Evolutionary conservation across 2,888 invertebrate species (phyloP).

Genomic region (Agriopis marginaria): DNA sequence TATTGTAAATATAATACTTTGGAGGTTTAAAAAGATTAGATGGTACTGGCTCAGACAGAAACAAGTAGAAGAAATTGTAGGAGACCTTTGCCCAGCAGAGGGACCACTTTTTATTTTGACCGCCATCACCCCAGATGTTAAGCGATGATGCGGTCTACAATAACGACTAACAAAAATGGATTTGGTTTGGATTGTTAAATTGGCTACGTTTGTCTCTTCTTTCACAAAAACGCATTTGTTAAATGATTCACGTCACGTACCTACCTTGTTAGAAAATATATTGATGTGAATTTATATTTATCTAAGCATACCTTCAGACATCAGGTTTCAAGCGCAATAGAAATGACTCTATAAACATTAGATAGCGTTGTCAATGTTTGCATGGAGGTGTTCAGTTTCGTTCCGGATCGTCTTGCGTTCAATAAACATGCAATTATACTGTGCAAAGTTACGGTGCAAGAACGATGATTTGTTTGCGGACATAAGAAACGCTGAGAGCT

Average conservation of each 20-base stretch:
- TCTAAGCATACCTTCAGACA: constrained; percentile 3
- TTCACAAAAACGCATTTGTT: no score
- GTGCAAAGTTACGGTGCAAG: constrained; percentile 16
- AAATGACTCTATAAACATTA: constrained; percentile 27
- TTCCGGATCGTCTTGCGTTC: constrained; percentile 17
- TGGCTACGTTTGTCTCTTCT: no score
- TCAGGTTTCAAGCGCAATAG: constrained; percentile 11
- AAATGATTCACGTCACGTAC: background rate
- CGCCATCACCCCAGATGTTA: no score
- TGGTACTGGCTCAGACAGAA: no score
- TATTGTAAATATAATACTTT: no score
- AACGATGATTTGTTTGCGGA: constrained; percentile 13
- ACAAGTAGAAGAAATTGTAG: no score
- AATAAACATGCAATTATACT: constrained; percentile 16
- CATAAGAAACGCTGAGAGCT: constrained; percentile 1
- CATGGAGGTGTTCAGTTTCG: constrained; percentile 32
- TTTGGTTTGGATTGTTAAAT: no score
- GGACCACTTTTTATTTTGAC: no score
- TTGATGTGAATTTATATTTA: background rate
- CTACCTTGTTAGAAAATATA: background rate
- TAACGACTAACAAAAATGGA: no score
- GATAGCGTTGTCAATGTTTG: constrained; percentile 32
- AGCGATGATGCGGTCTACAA: no score
- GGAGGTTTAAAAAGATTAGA: no score
- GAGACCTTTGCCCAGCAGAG: no score